Evolutionary conservation across 2,113 vertebrate species (phyloP).

Genomic region (Siniperca chuatsi): DNA sequence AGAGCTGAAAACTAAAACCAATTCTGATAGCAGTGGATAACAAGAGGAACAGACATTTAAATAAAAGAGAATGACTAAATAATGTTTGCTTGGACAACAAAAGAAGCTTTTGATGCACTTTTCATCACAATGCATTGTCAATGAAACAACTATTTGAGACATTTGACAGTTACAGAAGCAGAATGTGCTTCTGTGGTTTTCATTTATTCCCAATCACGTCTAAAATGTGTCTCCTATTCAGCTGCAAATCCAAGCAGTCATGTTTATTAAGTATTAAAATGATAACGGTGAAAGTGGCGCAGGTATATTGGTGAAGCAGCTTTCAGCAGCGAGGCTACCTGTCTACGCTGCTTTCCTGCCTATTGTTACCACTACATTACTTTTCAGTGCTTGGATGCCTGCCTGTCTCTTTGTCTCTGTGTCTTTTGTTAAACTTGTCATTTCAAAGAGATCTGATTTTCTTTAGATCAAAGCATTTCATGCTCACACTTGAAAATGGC

Average conservation of each 20-base stretch:
- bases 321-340: not conserved
- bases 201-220: not conserved
- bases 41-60: too few species aligned
- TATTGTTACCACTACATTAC: not conserved
- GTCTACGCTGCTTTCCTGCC: not conserved
- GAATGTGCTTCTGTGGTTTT: not conserved
- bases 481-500: not conserved
- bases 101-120: not conserved
- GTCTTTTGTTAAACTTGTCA: conserved; percentile 44
- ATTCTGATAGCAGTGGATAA: not conserved
- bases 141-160: not conserved
- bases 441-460: conserved; percentile 40
- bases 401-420: not conserved
- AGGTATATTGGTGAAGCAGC: not conserved
- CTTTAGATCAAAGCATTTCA: not conserved
- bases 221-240: not conserved
- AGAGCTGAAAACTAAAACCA: not conserved
- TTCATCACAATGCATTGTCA: not conserved
- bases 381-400: not conserved
- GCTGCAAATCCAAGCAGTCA: not conserved
- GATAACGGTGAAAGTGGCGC: not conserved
- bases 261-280: not conserved
- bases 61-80: not conserved
- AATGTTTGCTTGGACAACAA: not conserved
- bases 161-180: not conserved